Evolutionary conservation across 2,113 vertebrate species (phyloP), one percentile per base, ranked within the genome.

Genomic region (Thryonomys swinderianus): DNA sequence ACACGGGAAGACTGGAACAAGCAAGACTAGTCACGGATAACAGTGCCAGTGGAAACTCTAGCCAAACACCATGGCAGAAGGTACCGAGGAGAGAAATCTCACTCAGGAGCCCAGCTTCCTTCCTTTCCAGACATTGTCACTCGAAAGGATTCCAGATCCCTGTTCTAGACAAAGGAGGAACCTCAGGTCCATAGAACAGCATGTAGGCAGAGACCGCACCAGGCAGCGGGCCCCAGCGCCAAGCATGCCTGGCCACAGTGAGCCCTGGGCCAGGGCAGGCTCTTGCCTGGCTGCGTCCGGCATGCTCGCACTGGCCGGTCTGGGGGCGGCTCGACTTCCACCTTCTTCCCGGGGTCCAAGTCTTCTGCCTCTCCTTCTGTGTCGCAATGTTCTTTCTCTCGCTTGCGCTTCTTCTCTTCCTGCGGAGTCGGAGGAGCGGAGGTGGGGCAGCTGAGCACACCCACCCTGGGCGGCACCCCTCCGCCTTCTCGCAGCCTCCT

Each of bases 361-460:
- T 99, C 99, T 13, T 99, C 99, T 0, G 98, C 98, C 85, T 99
- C 99, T 16, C 98, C 98, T 88, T 99, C 99, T 0, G 99, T 98
- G 94, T 99, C 99, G 90, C 99, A 99, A 66, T 99, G 99, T 14
- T 99, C 99, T 92, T 98, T 99, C 79, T 99, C 99, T 53, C 99
- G 99, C 93, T 99, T 99, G 94, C 99, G 98, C 96, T 99, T 99
- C 98, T 99, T 99, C 96, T 99, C 99, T 85, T 99, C 99, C 96
- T 99, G 95, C 0, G 59, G 97, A n/a, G 37, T 5, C 69, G 59
- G 11, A 45, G 62, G 37, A 34, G 34, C 1, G 27, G 61, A 34
- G 53, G 18, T 27, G 20, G 66, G 14, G 73, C 0, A 2, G 18
- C 9, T 21, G 40, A 34, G 55, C 45, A 66, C 51, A 21, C 17